These are phyloP conservation scores for Cyclophora albipunctata DNA, from an alignment of 2,888 invertebrate species.

Conservation along the genomic window DNA sequence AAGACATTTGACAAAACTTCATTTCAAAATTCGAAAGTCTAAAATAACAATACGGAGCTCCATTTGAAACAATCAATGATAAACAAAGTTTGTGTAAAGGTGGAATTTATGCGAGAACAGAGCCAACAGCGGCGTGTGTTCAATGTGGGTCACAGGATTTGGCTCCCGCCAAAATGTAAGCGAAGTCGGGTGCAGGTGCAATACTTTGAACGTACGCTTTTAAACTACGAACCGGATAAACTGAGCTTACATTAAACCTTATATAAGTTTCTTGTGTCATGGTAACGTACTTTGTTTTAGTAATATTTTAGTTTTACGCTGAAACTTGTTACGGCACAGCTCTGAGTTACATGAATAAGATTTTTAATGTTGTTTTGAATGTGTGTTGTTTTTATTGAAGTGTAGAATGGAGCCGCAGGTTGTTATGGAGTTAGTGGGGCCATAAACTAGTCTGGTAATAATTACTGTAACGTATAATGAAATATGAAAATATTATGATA, in stretches of 20 bases:
- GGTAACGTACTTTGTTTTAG: slow-evolving; percentile 12
- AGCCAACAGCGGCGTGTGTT: slow-evolving; percentile 25
- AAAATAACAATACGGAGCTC: too few relatives aligned
- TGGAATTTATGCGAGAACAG: slow-evolving; percentile 29
- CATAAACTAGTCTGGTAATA: too few relatives aligned
- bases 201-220: slow-evolving; percentile 14
- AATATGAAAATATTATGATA: too few relatives aligned
- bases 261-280: slow-evolving; percentile 16
- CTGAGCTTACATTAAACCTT: slow-evolving; percentile 20
- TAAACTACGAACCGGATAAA: slow-evolving; percentile 20
- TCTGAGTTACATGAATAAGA: background rate
- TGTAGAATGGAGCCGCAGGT: too few relatives aligned
- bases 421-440: too few relatives aligned
- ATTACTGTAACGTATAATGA: too few relatives aligned
- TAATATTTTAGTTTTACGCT: slow-evolving; percentile 9
- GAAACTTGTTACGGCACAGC: too few relatives aligned
- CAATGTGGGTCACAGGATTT: slow-evolving; percentile 35
- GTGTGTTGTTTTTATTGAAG: background rate
- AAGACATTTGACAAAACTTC: too few relatives aligned
- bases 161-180: slow-evolving; percentile 23
- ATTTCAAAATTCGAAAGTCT: too few relatives aligned
- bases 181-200: slow-evolving; percentile 26
- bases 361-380: background rate
- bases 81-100: background rate
- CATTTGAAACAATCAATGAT: background rate